Base-by-base conservation (phyloP, 2,888 invertebrate species). In the Polymixis lichenea region DNA sequence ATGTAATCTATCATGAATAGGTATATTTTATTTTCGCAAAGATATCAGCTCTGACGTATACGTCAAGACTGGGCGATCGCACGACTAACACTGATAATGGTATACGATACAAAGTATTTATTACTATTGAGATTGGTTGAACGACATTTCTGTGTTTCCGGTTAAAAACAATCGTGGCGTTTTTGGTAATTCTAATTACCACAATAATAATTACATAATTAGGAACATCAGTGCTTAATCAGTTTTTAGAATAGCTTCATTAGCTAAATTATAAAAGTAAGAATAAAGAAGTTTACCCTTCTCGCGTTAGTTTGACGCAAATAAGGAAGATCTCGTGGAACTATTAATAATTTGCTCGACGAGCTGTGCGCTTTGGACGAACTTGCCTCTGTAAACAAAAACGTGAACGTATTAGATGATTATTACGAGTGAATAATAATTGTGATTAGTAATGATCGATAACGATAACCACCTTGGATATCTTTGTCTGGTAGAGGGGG, bases 271-370 rank as follows among this genome's bases (percentile, higher is more conserved):
- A 65, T 62, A 65, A 71, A n/a, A 82, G 28, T 78, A 71, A 64
- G 43, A 73, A 74, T 62, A 72, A 82, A 78, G 28, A 86, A 80
- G 89, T 92, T 92, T 90, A 96, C 96, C 94, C 96, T 95, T 92
- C 96, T 91, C 72, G 96, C 96, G 96, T 96, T 96, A 94, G 96
- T 96, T 92, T 96, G 96, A 90, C 96, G 95, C 92, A 96, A 92
- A 89, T 96, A 96, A 56, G 96, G 96, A 78, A 96, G 95, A 89
- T 96, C 96, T 82, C 96, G 94, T 8, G 96, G 96, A 78, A 96
- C 96, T 72, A 96, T 96, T 72, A 96, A 92, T 84, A 96, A 93
- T 90, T 96, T 96, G 89, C 95, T 96, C 72, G 92, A 88, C 75
- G 94, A 90, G 86, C 89, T 92, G 78, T 94, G 92, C 65, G 92